phyloP scores from a whole-genome alignment of 1,140 invertebrate species.

The Trachymyrmex septentrionalis region DNA sequence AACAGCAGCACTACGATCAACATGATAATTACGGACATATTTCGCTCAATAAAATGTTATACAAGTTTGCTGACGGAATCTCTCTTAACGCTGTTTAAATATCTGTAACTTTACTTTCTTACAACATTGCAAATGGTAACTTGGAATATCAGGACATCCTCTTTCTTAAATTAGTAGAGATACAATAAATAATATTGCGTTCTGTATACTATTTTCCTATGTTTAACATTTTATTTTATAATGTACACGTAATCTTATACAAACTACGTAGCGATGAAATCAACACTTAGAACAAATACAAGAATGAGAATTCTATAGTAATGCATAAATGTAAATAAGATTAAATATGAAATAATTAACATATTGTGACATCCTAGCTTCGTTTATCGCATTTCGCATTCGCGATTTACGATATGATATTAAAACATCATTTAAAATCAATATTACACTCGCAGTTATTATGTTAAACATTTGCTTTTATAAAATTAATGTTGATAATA shows the following conservation, averaged over 20 bases:
- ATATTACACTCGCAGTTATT: background rate
- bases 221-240: background rate
- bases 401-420: background rate
- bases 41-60: background rate
- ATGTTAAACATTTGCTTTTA: background rate
- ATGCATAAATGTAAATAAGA: background rate
- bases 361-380: background rate
- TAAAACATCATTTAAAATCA: background rate
- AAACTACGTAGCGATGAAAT: background rate
- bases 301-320: background rate
- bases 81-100: background rate
- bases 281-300: background rate
- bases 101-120: background rate
- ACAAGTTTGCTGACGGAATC: background rate
- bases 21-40: background rate
- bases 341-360: slow-evolving; percentile 11
- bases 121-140: background rate
- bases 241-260: background rate
- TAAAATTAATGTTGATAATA: background rate
- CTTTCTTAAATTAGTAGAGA: background rate
- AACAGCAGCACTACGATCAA: background rate
- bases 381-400: background rate
- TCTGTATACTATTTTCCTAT: background rate
- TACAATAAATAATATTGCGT: background rate
- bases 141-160: background rate